Conservation (phyloP, 2,888 invertebrate genomes). For the Dicroscelio sp. region DNA sequence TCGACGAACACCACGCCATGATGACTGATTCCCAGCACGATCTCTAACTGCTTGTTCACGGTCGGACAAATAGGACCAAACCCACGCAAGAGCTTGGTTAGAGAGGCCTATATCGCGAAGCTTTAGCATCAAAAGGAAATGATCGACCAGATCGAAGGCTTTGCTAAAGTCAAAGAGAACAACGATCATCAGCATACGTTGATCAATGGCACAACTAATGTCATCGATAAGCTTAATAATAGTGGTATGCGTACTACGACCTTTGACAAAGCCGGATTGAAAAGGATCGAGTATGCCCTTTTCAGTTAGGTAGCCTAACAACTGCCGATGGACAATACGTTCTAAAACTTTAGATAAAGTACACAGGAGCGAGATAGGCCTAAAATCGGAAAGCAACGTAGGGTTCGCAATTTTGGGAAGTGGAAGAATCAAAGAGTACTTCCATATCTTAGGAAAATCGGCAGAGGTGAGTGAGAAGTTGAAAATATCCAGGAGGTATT, state of each 20-base stretch:
- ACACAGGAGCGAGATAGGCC: conserved; percentile 5
- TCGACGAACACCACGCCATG: neutral
- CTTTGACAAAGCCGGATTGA: neutral
- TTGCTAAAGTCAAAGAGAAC: conserved; percentile 2
- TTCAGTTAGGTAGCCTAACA: neutral
- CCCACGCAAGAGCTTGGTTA: neutral
- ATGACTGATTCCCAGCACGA: neutral
- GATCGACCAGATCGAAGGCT: neutral
- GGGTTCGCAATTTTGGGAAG: neutral
- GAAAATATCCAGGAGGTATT: neutral
- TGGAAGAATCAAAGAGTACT: neutral
- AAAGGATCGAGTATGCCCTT: neutral
- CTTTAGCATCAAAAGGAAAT: neutral
- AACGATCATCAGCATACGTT: neutral
- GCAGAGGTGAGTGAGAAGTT: neutral
- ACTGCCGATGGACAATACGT: neutral
- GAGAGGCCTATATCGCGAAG: neutral
- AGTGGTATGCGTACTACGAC: neutral
- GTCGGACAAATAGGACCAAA: neutral
- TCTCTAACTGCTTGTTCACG: neutral
- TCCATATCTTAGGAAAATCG: neutral
- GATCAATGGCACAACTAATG: neutral
- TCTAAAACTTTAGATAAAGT: neutral
- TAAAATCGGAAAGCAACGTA: neutral
- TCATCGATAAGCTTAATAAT: neutral